Percentiles rank a stretch among this genome's conserved stretches.
Conservation (phyloP, 2,797 vertebrate genomes). For the Oreochromis mossambicus region DNA sequence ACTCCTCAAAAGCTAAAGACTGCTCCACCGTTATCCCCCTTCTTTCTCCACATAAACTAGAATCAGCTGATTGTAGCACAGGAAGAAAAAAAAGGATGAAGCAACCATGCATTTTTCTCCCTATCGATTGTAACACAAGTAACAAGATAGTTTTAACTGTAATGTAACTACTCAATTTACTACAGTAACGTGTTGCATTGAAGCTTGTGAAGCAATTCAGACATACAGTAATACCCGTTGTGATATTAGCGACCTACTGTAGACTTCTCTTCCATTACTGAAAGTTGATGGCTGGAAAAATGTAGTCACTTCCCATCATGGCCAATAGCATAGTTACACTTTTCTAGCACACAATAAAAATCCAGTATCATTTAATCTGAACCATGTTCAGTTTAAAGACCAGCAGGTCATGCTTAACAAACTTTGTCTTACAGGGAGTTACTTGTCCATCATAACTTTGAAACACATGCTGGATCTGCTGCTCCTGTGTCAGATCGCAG, state of each 20-base stretch:
- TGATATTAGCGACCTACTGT: not conserved
- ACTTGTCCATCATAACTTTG: not conserved
- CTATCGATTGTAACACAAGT: not conserved
- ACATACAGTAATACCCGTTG: not conserved
- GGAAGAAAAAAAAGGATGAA: not conserved
- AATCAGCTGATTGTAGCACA: not conserved
- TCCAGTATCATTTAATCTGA: not conserved
- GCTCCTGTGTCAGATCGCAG: not conserved
- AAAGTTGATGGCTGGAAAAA: not conserved
- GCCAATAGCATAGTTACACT: constrained; percentile 5
- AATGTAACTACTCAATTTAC: not conserved
- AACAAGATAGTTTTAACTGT: not conserved
- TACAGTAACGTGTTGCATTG: not conserved
- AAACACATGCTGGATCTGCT: not conserved
- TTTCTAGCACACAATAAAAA: not conserved
- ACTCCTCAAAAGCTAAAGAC: not conserved
- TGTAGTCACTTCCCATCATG: not conserved
- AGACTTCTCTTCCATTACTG: not conserved
- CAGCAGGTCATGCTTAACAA: not conserved
- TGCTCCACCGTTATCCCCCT: not conserved
- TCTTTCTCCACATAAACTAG: not conserved
- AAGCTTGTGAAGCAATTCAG: not conserved
- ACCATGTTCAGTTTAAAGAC: not conserved
- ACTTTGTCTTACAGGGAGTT: not conserved
- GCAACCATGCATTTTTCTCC: not conserved